A percentile compares a stretch with the other conserved stretches of the same genome.
phyloP scores from a whole-genome alignment of 2,113 vertebrate species.

The Pelodiscus sinensis region DNA sequence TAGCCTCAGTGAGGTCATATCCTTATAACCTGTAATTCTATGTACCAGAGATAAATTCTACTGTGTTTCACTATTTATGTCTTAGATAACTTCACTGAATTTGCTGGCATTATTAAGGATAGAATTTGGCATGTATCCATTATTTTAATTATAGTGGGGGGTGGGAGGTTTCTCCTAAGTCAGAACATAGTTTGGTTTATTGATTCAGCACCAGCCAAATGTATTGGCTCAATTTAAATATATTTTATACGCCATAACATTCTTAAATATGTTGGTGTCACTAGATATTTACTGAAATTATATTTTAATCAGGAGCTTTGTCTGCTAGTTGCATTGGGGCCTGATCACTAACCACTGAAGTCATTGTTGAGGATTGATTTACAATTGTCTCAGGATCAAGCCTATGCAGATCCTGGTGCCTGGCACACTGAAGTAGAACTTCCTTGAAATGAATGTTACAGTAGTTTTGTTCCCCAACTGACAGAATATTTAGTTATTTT shows the following conservation, averaged over 20 bases:
- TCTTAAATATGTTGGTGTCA: background rate
- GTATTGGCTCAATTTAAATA: background rate
- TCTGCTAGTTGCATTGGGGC: background rate
- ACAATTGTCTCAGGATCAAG: background rate
- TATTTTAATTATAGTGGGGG: background rate
- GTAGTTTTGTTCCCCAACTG: background rate
- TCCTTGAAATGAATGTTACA: background rate
- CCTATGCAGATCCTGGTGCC: background rate
- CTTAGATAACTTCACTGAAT: background rate
- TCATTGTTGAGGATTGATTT: background rate
- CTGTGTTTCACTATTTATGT: background rate
- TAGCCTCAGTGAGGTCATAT: background rate
- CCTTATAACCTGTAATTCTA: background rate
- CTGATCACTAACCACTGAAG: background rate
- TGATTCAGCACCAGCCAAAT: accelerated
- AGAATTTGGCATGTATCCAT: background rate
- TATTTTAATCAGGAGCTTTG: background rate
- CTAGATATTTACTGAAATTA: background rate
- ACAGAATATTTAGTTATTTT: background rate
- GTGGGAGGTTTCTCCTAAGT: background rate
- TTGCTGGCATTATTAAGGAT: background rate
- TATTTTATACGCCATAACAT: background rate
- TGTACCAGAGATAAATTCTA: background rate
- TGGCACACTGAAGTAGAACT: background rate
- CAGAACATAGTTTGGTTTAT: background rate